phyloP scores from a whole-genome alignment of 2,113 vertebrate genomes.

The Mobula birostris region DNA sequence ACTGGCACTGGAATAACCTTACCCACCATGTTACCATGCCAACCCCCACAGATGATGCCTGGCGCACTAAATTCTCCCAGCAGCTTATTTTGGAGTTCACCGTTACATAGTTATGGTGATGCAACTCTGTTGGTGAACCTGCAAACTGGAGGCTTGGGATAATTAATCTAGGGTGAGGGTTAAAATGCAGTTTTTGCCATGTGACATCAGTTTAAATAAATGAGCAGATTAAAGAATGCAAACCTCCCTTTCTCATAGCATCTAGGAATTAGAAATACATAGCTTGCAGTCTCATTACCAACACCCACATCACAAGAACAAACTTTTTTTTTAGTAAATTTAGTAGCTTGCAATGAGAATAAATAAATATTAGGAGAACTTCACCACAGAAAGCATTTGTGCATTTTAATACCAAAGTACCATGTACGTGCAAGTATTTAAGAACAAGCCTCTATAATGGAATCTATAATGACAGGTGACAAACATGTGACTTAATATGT shows the following conservation, averaged over 20 bases:
- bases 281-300: background rate
- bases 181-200: background rate
- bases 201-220: background rate
- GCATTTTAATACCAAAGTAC: background rate
- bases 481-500: background rate
- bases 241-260: background rate
- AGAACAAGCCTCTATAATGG: background rate
- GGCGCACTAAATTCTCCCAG: no score
- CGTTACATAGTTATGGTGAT: background rate
- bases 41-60: no score
- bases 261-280: background rate
- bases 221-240: background rate
- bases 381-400: background rate
- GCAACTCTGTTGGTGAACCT: background rate
- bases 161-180: background rate
- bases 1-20: no score
- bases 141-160: background rate
- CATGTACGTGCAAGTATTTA: background rate
- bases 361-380: background rate
- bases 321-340: background rate
- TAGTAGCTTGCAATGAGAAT: background rate
- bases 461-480: background rate
- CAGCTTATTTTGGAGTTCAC: background rate
- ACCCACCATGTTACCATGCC: no score
- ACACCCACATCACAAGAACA: background rate